A percentile compares a stretch with the other conserved stretches of the same genome.
phyloP scores from a whole-genome alignment of 2,888 invertebrate species.

The Oscheius sp. region DNA sequence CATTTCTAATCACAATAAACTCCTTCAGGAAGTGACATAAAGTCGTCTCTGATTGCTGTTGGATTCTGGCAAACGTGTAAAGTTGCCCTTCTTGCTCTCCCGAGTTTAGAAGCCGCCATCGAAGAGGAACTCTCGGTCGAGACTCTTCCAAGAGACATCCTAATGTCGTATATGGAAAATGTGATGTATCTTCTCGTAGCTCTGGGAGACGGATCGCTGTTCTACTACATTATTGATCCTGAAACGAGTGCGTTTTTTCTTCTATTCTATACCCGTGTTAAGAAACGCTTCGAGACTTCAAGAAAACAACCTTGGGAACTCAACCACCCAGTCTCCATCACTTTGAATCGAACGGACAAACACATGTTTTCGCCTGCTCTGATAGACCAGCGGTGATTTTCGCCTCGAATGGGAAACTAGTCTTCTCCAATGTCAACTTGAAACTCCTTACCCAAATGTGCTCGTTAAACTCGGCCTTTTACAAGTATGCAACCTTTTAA shows the following conservation, averaged over 20 bases:
- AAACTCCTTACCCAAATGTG: slow-evolving; percentile 91
- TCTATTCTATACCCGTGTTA: not conserved
- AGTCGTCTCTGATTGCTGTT: slow-evolving; percentile 83
- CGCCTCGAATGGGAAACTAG: slow-evolving; percentile 79
- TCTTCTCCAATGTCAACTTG: slow-evolving; percentile 76
- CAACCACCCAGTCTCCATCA: slow-evolving; percentile 93
- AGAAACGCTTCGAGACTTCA: slow-evolving; percentile 83
- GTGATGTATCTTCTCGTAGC: slow-evolving; percentile 81
- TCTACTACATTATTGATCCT: slow-evolving; percentile 81
- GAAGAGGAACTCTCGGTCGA: slow-evolving; percentile 77
- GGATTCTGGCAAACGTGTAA: slow-evolving; percentile 98
- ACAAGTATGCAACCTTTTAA: slow-evolving; percentile 77
- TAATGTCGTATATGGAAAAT: slow-evolving; percentile 93
- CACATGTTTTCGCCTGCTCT: slow-evolving; percentile 97
- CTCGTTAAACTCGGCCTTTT: slow-evolving; percentile 92
- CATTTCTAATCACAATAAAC: not conserved
- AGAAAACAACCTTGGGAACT: slow-evolving; percentile 95
- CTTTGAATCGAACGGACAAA: slow-evolving; percentile 80
- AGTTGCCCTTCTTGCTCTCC: slow-evolving; percentile 86
- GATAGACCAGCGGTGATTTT: slow-evolving; percentile 92
- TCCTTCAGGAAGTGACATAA: slow-evolving; percentile 36
- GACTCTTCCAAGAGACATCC: slow-evolving; percentile 93
- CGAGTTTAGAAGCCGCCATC: slow-evolving; percentile 80
- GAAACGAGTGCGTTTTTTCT: slow-evolving; percentile 11
- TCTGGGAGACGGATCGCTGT: slow-evolving; percentile 96